Conservation (phyloP, 1,140 invertebrate species). For the Drosophila pandora region DNA sequence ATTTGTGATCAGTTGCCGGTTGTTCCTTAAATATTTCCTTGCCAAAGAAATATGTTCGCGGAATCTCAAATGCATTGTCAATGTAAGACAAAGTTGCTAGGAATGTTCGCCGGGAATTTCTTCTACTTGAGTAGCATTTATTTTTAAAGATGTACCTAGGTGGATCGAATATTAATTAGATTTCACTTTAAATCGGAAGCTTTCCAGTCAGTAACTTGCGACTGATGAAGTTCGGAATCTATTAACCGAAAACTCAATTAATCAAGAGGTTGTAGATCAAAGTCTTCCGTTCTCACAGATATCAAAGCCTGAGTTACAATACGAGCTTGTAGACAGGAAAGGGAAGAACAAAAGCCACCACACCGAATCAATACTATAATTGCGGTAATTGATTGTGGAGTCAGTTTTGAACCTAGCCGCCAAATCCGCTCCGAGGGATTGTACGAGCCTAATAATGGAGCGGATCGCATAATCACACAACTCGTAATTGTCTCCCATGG, state of each 20-base stretch:
- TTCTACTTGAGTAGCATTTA: not conserved
- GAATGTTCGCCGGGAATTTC: conserved; percentile 1
- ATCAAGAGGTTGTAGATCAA: not conserved
- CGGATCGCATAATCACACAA: conserved; percentile 39
- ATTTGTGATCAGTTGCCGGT: conserved; percentile 55
- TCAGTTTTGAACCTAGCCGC: conserved; percentile 49
- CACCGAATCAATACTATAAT: conserved; percentile 42
- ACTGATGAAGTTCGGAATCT: not conserved
- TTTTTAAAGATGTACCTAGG: not conserved
- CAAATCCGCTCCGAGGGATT: conserved; percentile 12
- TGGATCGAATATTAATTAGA: not conserved
- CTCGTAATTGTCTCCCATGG: conserved; percentile 52
- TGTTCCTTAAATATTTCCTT: conserved; percentile 18
- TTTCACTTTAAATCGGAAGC: not conserved
- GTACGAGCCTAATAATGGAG: conserved; percentile 15
- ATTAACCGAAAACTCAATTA: too few species aligned
- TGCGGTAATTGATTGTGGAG: conserved; percentile 47
- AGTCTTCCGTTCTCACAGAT: not conserved
- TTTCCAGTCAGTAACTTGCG: too few species aligned
- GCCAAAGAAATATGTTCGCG: conserved; percentile 9
- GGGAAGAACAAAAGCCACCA: conserved; percentile 5
- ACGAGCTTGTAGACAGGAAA: conserved; percentile 26
- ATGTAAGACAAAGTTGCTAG: conserved; percentile 1
- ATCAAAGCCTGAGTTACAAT: not conserved
- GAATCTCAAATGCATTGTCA: conserved; percentile 22